Conservation (phyloP, 2,797 vertebrate species). For the Eidolon dupreanum region DNA sequence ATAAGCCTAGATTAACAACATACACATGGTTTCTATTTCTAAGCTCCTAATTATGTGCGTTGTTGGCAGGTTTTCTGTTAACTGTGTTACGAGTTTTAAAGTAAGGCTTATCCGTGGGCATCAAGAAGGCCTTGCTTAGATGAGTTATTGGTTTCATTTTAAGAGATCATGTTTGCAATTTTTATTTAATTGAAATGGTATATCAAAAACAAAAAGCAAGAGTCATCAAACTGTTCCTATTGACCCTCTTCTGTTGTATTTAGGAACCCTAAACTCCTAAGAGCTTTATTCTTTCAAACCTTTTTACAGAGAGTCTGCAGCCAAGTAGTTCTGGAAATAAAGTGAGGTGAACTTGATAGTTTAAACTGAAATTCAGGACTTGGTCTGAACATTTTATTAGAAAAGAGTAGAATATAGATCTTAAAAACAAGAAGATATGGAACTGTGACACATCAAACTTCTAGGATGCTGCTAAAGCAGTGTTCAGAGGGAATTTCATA, state of each 20-base stretch:
- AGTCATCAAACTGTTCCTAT: neutral
- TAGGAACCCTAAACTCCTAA: neutral
- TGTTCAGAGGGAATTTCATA: neutral
- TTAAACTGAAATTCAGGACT: neutral
- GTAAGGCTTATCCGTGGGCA: neutral
- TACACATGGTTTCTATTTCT: neutral
- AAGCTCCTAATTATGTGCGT: neutral
- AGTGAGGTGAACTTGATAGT: neutral
- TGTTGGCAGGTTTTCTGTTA: neutral
- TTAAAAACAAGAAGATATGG: neutral
- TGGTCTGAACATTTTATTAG: constrained; percentile 36
- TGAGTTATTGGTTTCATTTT: constrained; percentile 29
- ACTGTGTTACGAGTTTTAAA: neutral
- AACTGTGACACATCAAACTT: neutral
- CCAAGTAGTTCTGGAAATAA: constrained; percentile 14
- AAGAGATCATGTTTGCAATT: neutral
- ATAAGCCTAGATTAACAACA: constrained; percentile 32
- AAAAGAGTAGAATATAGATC: neutral
- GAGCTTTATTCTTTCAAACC: neutral
- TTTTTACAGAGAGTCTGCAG: neutral
- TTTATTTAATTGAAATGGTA: constrained; percentile 28
- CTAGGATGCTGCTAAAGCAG: neutral
- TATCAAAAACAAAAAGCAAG: constrained; percentile 17
- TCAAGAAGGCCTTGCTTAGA: neutral
- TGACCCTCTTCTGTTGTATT: neutral